These are phyloP conservation scores for Scaptomyza polygonia DNA, from an alignment of 2,888 invertebrate genomes.

Conservation along the genomic window DNA sequence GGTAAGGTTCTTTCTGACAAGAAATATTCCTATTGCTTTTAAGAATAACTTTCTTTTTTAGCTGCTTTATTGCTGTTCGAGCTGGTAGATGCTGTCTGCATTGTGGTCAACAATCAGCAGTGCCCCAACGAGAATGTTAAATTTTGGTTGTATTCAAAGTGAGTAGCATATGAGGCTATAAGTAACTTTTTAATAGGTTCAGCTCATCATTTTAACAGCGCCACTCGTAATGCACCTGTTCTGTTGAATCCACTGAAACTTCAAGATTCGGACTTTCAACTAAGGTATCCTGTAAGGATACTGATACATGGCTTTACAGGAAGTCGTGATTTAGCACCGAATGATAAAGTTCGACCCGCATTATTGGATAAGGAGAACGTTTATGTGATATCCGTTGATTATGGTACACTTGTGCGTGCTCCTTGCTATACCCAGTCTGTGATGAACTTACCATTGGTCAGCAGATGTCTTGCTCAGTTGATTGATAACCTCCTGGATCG, in stretches of 20 bases:
- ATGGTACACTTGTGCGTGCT: constrained; percentile 86
- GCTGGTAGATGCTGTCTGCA: constrained; percentile 67
- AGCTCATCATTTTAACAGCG: constrained; percentile 30
- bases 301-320: constrained; percentile 88
- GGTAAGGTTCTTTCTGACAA: too few relatives aligned
- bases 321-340: constrained; percentile 86
- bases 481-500: constrained; percentile 85
- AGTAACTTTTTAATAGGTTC: background rate
- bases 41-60: constrained; percentile 15
- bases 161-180: constrained; percentile 49
- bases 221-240: constrained; percentile 84
- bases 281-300: constrained; percentile 85
- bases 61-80: constrained; percentile 47
- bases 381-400: constrained; percentile 88
- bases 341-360: constrained; percentile 87
- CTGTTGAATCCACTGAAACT: constrained; percentile 83
- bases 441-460: constrained; percentile 86
- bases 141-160: constrained; percentile 88
- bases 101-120: constrained; percentile 33
- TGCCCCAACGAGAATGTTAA: constrained; percentile 87
- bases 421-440: constrained; percentile 87
- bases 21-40: too few relatives aligned
- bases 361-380: constrained; percentile 86
- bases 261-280: constrained; percentile 66
- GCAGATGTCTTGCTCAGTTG: constrained; percentile 87